Evolutionary conservation across 53 echinoderm and acorn worm genomes (phyloP), one percentile per base, ranked within the genome.

Genomic region (Patiria pectinifera): DNA sequence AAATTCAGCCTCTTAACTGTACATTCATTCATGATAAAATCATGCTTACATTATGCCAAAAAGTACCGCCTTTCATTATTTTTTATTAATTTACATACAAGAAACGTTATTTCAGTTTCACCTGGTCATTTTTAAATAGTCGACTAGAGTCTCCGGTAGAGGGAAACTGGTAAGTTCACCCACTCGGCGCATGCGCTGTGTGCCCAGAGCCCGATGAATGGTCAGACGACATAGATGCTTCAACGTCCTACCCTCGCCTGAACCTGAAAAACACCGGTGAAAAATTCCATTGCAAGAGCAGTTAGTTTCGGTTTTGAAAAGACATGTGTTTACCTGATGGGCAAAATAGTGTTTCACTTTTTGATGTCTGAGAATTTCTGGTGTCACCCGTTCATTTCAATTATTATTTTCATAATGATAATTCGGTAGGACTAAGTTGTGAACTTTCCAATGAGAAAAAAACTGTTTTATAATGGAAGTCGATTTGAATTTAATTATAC

Each of bases 161-260:
- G 63, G 66, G 22, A 45, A 45, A 13, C 13, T n/a, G 22, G 14
- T 45, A 2, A 90, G 81, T 12, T 80, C 90, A 12, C 82, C 11
- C 4, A 82, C 35, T 81, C 90, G 79, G 63, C 35, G 48, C 81
- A 90, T 7, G 81, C 90, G 90, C 69, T 47, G 81, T 66, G 78
- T 78, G n/a, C 92, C 92, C 16, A 84, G 43, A 6, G 6, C 63
- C 12, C 46, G 76, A 23, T 66, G 84, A 21, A 92, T 86, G 62
- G 77, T 24, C 9, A 92, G 86, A 14, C 84, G 14, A 62, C 92
- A 92, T 45, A 92, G 48, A 78, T 92, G 92, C 48, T 59, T 78
- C 2, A 92, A 35, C 19, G 25, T 76, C 7, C 59, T 46, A 2
- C 85, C 48, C 72, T 61, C 66, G 19, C 90, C 90, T 21, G 81